Base-by-base conservation (phyloP, 2,797 vertebrate species). In the Halcyon leucocephala region DNA sequence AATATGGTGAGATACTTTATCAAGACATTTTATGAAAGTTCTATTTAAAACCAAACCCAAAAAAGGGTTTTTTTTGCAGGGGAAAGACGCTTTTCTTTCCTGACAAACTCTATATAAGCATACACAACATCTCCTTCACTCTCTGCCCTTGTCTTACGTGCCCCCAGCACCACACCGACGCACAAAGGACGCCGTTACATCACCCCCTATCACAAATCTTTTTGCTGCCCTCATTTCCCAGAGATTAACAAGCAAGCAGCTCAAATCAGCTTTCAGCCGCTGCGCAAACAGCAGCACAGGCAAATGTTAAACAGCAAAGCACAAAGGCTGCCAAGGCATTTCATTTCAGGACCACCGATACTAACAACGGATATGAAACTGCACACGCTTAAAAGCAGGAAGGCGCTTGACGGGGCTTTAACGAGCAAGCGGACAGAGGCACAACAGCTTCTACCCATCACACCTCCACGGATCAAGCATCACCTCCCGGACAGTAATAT, bases 221-320 rank as follows among this genome's bases (percentile, higher is more conserved):
- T 46, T 19, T 37, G 57, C 70, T 93, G 94, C 85, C 94, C 94
- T 96, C 87, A 21, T 96, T 97, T 95, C 80, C 94, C 29, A 76
- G 58, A 91, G 96, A 95, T 95, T 96, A 94, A 65, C 8, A 1
- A 88, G 29, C 65, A 54, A 64, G 84, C 84, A 92, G 93, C 72
- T 87, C 86, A 95, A 69, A 96, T 74, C 96, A 90, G 95, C 91
- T 95, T 93, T 81, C 51, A 44, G 58, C 55, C 1, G 4, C 41
- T 51, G 72, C 70, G 26, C 37, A 41, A 9, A 83, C 74, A n/a
- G 58, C 82, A 60, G 39, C 9, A 12, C 12, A 72, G 84, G 60
- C 89, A 92, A 71, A 80, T 9, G 54, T 35, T 19, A 84, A 89
- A 78, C 6, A 31, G 80, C 58, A 87, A 91, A 96, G 93, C 78